Conservation (phyloP, 2,888 invertebrate species). For the Dinocampus coccinellae region DNA sequence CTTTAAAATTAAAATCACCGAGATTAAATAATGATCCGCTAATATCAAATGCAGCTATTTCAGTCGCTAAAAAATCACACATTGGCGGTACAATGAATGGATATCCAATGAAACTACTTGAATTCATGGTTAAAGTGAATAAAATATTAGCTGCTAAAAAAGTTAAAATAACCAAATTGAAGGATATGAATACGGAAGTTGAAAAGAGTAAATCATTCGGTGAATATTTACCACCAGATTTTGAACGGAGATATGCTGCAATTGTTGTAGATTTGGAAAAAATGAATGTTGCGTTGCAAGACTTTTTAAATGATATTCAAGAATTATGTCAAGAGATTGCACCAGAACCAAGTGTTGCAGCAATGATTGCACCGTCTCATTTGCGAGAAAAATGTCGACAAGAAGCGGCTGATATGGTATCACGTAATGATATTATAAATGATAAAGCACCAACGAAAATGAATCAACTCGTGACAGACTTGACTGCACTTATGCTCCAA, state of each 20-base stretch:
- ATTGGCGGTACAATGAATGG: constrained; percentile 79
- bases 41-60: constrained; percentile 70
- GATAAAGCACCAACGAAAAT: constrained; percentile 76
- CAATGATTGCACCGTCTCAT: constrained; percentile 90
- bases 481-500: constrained; percentile 91
- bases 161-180: constrained; percentile 82
- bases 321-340: constrained; percentile 87
- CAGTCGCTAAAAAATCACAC: constrained; percentile 62
- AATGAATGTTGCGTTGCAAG: constrained; percentile 89
- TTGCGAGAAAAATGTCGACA: constrained; percentile 88
- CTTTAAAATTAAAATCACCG: constrained; percentile 63
- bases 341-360: constrained; percentile 86
- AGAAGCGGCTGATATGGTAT: constrained; percentile 85
- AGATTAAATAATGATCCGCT: constrained; percentile 79
- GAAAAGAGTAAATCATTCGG: constrained; percentile 88
- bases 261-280: constrained; percentile 88
- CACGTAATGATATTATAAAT: constrained; percentile 77
- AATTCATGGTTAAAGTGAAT: constrained; percentile 87
- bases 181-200: constrained; percentile 90
- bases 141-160: constrained; percentile 88
- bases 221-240: constrained; percentile 85
- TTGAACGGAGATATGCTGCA: constrained; percentile 91
- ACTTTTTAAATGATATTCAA: constrained; percentile 88
- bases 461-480: constrained; percentile 85
- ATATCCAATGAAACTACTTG: constrained; percentile 87